Conservation (phyloP, 2,888 invertebrate species). For the Tetheella fluctuosa region DNA sequence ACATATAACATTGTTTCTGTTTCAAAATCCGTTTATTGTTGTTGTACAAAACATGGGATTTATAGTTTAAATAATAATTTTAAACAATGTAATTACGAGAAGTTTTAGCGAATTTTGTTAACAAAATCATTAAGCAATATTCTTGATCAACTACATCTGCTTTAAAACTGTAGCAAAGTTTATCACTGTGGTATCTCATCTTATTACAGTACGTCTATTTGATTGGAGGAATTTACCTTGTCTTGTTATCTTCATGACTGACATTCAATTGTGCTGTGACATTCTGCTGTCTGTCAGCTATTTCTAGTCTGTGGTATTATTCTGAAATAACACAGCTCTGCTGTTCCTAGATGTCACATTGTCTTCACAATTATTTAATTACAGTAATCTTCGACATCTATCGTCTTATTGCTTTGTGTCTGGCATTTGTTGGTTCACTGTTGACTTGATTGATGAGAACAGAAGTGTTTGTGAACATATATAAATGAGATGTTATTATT, state of each 20-base stretch:
- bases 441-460: not conserved
- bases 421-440: not conserved
- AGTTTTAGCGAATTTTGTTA: not conserved
- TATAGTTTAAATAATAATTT: not conserved
- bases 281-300: not conserved
- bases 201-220: not conserved
- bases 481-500: not conserved
- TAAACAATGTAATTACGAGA: not conserved
- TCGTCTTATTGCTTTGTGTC: no score
- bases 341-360: not conserved
- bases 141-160: not conserved
- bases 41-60: not conserved
- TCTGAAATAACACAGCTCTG: not conserved
- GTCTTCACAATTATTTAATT: not conserved
- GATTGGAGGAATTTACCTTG: not conserved
- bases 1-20: slow-evolving; percentile 1
- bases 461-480: not conserved
- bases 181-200: not conserved
- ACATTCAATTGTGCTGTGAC: not conserved
- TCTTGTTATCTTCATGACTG: not conserved
- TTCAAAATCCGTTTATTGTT: not conserved
- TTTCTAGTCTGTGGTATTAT: not conserved
- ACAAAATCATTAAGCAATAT: not conserved
- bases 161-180: not conserved
- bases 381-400: not conserved